A percentile compares a stretch with the other conserved stretches of the same genome.
Conservation (phyloP, 2,113 vertebrate species). For the Zapornia atra region DNA sequence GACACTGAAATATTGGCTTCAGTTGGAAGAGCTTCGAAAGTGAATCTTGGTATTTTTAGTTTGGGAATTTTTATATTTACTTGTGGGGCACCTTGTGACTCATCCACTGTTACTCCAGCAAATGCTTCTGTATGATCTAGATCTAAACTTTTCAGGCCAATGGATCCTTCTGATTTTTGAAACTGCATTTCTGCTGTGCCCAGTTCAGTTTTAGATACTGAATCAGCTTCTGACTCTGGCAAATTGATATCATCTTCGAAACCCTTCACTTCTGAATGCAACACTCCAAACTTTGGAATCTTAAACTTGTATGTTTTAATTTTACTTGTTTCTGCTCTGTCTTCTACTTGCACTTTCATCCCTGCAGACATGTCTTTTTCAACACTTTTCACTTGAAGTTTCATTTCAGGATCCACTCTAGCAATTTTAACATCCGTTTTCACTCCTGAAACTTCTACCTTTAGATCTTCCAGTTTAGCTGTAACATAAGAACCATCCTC, state of each 20-base stretch:
- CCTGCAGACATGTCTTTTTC: constrained; percentile 35
- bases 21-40: constrained; percentile 13
- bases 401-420: constrained; percentile 52
- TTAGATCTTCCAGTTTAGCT: constrained; percentile 37
- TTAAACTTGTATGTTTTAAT: constrained; percentile 56
- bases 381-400: constrained; percentile 42
- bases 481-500: constrained; percentile 17
- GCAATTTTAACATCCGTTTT: not conserved
- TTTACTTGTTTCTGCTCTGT: constrained; percentile 42
- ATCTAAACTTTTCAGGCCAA: not conserved
- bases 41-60: constrained; percentile 70
- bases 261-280: constrained; percentile 36
- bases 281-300: constrained; percentile 38
- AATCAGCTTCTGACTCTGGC: not conserved
- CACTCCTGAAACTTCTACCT: not conserved
- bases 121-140: not conserved
- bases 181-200: not conserved
- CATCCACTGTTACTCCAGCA: not conserved
- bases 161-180: not conserved
- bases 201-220: not conserved
- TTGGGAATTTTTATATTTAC: constrained; percentile 66
- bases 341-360: constrained; percentile 53
- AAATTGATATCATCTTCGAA: not conserved
- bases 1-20: constrained; percentile 62
- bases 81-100: constrained; percentile 31